Percentiles rank a stretch among this genome's conserved stretches.
These are phyloP conservation scores for Cremastobaeus sp. DNA, from an alignment of 2,888 invertebrate species.

Conservation along the genomic window DNA sequence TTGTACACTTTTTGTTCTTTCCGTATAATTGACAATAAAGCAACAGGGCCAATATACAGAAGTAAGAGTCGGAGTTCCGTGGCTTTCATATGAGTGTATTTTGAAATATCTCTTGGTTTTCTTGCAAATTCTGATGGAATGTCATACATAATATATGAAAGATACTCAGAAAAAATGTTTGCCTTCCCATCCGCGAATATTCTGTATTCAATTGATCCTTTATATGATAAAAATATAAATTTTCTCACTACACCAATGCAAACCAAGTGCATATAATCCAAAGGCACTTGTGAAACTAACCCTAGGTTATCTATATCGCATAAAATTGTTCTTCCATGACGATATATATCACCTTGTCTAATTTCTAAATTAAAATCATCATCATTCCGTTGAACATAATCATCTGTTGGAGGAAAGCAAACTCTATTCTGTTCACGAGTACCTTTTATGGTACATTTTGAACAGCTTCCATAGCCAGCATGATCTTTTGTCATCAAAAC, in stretches of 20 bases:
- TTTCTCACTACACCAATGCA: constrained; percentile 37
- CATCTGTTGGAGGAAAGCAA: constrained; percentile 19
- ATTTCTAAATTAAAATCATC: constrained; percentile 5
- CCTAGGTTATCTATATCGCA: constrained; percentile 13
- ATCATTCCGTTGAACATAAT: constrained; percentile 38
- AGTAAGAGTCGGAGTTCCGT: not conserved
- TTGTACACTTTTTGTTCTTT: not conserved
- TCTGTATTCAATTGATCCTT: not conserved
- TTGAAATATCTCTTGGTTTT: constrained; percentile 4
- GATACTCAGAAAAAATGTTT: no score
- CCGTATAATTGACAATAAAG: not conserved
- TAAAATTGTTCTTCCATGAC: constrained; percentile 17
- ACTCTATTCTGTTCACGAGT: not conserved
- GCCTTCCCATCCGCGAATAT: no score
- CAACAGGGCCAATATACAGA: constrained; percentile 4
- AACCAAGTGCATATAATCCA: no score
- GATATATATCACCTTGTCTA: constrained; percentile 11
- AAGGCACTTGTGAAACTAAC: constrained; percentile 36
- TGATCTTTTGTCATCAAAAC: constrained; percentile 55
- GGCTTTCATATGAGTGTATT: not conserved
- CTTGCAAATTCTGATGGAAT: constrained; percentile 7
- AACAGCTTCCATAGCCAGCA: constrained; percentile 56
- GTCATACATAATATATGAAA: no score
- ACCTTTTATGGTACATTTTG: constrained; percentile 57
- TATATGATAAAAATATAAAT: not conserved